Conservation (phyloP, 2,888 invertebrate species). For the Electrophaes corylata region DNA sequence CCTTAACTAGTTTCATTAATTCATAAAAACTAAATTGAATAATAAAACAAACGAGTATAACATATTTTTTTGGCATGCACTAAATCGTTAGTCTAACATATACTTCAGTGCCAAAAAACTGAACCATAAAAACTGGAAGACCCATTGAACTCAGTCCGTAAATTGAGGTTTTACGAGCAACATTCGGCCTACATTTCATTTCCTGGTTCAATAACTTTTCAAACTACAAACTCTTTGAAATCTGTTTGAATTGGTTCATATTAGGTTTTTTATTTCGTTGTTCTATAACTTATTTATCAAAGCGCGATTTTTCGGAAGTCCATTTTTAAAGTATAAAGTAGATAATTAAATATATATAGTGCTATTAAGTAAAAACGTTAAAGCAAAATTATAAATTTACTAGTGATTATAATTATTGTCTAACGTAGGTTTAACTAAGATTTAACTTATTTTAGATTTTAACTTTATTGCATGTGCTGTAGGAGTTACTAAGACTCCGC, state of each 20-base stretch:
- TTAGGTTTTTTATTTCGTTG: background rate
- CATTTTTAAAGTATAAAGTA: too few species aligned
- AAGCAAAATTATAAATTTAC: too few species aligned
- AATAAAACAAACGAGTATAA: background rate
- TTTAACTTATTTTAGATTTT: too few species aligned
- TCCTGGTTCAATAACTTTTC: background rate
- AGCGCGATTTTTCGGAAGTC: too few species aligned
- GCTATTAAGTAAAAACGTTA: too few species aligned
- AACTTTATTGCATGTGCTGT: too few species aligned
- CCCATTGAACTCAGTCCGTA: conserved; percentile 12
- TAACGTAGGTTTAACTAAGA: too few species aligned
- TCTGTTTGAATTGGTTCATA: background rate
- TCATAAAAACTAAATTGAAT: background rate
- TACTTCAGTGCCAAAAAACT: conserved; percentile 36
- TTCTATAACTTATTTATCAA: too few species aligned
- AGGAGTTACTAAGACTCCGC: too few species aligned
- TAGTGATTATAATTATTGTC: too few species aligned
- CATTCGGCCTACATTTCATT: background rate
- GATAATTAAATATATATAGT: too few species aligned
- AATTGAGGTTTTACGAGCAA: conserved; percentile 11
- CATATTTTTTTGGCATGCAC: background rate
- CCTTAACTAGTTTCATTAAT: too few species aligned
- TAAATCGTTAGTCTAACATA: conserved; percentile 33
- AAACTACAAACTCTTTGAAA: background rate
- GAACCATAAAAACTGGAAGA: conserved; percentile 41